Evolutionary conservation across 2,113 vertebrate genomes (phyloP).

Genomic region (Eonycteris spelaea): DNA sequence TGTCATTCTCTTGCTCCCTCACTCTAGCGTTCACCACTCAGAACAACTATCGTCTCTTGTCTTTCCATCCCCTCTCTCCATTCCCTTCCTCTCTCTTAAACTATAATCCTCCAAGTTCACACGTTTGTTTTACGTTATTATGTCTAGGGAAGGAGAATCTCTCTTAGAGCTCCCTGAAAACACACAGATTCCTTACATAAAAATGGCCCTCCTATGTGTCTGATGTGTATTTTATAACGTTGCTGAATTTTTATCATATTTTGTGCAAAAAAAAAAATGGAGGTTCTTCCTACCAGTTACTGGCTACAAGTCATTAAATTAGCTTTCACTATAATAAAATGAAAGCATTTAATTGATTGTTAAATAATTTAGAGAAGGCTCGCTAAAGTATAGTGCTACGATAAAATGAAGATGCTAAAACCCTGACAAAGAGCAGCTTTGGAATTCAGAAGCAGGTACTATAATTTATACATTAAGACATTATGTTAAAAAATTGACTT

Average conservation of each 20-base stretch:
- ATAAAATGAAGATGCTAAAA: constrained; percentile 52
- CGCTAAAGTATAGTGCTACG: constrained; percentile 44
- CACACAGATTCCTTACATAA: not conserved
- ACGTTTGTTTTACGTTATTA: not conserved
- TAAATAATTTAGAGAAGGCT: constrained; percentile 37
- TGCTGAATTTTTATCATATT: constrained; percentile 47
- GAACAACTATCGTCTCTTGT: not conserved
- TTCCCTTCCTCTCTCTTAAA: not conserved
- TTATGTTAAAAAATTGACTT: constrained; percentile 36
- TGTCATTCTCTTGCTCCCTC: not conserved
- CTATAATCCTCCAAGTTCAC: not conserved
- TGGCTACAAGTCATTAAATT: constrained; percentile 40
- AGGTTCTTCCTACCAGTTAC: not conserved
- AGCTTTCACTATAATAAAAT: constrained; percentile 50
- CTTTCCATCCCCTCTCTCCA: not conserved
- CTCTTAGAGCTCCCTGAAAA: not conserved
- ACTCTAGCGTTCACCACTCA: not conserved
- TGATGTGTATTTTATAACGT: constrained; percentile 17
- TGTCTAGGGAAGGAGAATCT: not conserved
- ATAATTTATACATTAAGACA: constrained; percentile 51
- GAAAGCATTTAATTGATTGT: constrained; percentile 23
- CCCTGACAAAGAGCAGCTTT: constrained; percentile 28
- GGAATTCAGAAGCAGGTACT: constrained; percentile 55
- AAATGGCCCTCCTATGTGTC: not conserved
- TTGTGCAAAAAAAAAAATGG: constrained; percentile 15